Evolutionary conservation across 2,888 invertebrate genomes (phyloP).

Genomic region (Parapristionchus giblindavisi): DNA sequence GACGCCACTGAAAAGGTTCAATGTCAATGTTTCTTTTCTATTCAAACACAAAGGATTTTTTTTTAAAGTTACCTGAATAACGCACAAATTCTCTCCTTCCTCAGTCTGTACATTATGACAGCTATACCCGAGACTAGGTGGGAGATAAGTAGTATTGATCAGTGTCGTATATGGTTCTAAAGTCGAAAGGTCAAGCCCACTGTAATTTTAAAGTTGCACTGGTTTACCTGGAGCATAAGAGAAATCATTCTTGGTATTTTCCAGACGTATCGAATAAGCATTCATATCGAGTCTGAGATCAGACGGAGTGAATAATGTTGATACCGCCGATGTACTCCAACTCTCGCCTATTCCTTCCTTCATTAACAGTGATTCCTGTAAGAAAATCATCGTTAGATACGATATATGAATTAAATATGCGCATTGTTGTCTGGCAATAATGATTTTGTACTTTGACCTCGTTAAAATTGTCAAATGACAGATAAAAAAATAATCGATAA

Average conservation of each 20-base stretch:
- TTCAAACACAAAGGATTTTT: background rate
- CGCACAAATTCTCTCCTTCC: background rate
- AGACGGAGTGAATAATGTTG: background rate
- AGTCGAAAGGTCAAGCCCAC: background rate
- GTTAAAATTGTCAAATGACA: no score
- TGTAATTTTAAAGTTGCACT: no score
- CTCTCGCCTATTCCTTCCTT: background rate
- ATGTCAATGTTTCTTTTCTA: background rate
- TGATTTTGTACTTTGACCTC: no score
- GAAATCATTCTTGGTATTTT: background rate
- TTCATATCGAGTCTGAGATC: slow-evolving; percentile 28
- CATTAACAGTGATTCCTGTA: slow-evolving; percentile 8
- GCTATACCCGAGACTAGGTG: no score
- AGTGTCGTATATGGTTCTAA: background rate
- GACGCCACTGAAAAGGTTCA: slow-evolving; percentile 9
- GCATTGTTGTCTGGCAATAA: no score
- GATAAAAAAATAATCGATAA: no score
- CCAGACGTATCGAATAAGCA: slow-evolving; percentile 11
- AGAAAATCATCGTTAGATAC: background rate
- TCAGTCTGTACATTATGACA: background rate
- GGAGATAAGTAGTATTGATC: no score
- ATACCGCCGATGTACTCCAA: background rate
- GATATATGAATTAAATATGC: no score
- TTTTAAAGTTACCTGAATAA: background rate
- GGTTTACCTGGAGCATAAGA: slow-evolving; percentile 18